phyloP scores from a whole-genome alignment of 2,797 vertebrate genomes.

The Gouania willdenowi region DNA sequence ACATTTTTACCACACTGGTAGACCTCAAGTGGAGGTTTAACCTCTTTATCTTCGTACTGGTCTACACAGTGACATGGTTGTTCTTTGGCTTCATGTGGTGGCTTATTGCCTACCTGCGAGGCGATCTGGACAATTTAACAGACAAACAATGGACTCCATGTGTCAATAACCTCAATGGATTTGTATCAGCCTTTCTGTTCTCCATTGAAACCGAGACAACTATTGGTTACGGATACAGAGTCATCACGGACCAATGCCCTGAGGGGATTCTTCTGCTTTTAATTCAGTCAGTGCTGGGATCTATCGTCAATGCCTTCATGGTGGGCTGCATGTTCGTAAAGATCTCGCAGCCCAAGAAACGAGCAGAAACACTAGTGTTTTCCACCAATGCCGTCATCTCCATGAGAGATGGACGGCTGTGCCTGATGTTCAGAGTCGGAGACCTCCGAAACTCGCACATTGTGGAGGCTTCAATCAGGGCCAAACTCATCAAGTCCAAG shows the following conservation, averaged over 20 bases:
- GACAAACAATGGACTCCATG: constrained; percentile 93
- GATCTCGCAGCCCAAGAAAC: constrained; percentile 99
- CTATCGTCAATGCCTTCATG: constrained; percentile 99
- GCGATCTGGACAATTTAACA: constrained; percentile 92
- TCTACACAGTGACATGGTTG: constrained; percentile 97
- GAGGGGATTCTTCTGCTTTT: constrained; percentile 95
- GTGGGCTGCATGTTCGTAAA: constrained; percentile 99
- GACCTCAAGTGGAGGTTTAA: constrained; percentile 99
- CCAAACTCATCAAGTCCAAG: constrained; percentile 98
- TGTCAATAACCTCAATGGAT: constrained; percentile 95
- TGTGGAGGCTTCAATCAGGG: constrained; percentile 96
- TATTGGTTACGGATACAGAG: constrained; percentile 96
- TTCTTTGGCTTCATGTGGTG: constrained; percentile 99
- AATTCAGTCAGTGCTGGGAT: constrained; percentile 95
- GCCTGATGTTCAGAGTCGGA: constrained; percentile 98
- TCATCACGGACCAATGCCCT: constrained; percentile 97
- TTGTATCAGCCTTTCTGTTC: constrained; percentile 97
- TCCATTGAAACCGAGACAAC: constrained; percentile 99
- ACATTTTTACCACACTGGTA: constrained; percentile 97
- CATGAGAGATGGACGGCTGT: constrained; percentile 93
- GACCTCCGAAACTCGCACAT: constrained; percentile 98
- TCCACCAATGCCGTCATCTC: constrained; percentile 97
- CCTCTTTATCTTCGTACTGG: constrained; percentile 95
- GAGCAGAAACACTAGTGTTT: constrained; percentile 97
- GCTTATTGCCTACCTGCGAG: constrained; percentile 93